Evolutionary conservation across 2,113 vertebrate species (phyloP).

Genomic region (Labeo catla): DNA sequence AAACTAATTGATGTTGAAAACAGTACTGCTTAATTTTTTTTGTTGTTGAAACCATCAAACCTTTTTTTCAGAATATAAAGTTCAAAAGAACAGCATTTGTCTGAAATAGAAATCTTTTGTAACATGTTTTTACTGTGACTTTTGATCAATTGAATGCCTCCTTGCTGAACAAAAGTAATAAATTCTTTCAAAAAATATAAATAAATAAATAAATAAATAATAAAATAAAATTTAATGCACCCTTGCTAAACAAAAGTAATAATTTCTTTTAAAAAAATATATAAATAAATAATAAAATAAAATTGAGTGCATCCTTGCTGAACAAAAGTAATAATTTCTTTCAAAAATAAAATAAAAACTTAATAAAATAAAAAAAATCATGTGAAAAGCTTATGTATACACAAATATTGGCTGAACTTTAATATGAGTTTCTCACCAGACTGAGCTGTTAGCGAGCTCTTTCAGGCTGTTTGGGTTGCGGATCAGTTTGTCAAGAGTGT

Average conservation of each 20-base stretch:
- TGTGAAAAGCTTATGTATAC: not conserved
- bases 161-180: not conserved
- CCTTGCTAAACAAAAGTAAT: no score
- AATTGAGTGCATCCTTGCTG: no score
- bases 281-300: no score
- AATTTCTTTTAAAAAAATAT: no score
- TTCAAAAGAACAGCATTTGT: not conserved
- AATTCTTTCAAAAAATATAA: not conserved
- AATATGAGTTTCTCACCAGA: conserved; percentile 67
- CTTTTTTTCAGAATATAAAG: no score
- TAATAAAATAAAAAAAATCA: not conserved
- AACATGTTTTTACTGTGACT: not conserved
- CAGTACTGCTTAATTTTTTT: no score
- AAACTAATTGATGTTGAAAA: no score
- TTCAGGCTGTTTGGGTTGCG: conserved; percentile 78
- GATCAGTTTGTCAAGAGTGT: conserved; percentile 81
- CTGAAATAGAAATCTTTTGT: not conserved
- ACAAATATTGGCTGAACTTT: not conserved
- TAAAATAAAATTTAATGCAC: no score
- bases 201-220: not conserved
- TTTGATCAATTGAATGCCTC: not conserved
- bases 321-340: no score
- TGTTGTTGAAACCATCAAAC: no score
- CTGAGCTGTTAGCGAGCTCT: conserved; percentile 80
- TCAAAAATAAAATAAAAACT: no score